Evolutionary conservation across 2,888 invertebrate species (phyloP).

Genomic region (Epsilonema sp.): DNA sequence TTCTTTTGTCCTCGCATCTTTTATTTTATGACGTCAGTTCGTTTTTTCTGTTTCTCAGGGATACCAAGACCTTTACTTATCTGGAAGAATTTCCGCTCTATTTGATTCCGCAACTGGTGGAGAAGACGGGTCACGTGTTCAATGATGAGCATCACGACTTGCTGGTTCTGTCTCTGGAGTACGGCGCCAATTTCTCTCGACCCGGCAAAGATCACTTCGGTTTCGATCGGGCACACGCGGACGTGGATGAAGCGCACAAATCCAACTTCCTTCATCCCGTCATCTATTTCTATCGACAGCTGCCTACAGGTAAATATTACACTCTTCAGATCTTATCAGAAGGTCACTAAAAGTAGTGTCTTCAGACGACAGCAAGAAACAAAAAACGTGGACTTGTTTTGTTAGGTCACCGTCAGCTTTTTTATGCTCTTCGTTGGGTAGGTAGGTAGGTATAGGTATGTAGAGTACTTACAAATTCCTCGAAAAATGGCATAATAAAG

Average conservation of each 20-base stretch:
- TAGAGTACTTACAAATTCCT: no score
- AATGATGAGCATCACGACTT: conserved; percentile 11
- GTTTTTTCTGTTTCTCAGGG: conserved; percentile 12
- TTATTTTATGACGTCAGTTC: no score
- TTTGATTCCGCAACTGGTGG: conserved; percentile 26
- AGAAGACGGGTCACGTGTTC: conserved; percentile 25
- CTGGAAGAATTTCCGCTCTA: conserved; percentile 32
- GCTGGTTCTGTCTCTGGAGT: conserved; percentile 31
- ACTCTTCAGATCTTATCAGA: no score
- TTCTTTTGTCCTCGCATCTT: no score
- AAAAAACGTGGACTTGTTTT: no score
- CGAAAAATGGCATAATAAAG: no score
- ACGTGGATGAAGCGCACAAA: conserved; percentile 29
- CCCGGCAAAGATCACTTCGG: conserved; percentile 31
- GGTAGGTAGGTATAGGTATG: no score
- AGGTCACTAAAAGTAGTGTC: no score
- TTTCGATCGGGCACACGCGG: conserved; percentile 29
- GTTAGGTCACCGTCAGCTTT: no score
- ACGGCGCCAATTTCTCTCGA: conserved; percentile 32
- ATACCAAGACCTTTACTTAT: conserved; percentile 20
- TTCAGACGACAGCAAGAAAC: no score
- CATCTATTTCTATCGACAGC: conserved; percentile 30
- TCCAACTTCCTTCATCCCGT: conserved; percentile 37
- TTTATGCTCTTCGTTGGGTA: no score
- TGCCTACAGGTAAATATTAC: conserved; percentile 29